Evolutionary conservation across 2,797 vertebrate genomes (phyloP).

Genomic region (Aselliscus stoliczkanus): DNA sequence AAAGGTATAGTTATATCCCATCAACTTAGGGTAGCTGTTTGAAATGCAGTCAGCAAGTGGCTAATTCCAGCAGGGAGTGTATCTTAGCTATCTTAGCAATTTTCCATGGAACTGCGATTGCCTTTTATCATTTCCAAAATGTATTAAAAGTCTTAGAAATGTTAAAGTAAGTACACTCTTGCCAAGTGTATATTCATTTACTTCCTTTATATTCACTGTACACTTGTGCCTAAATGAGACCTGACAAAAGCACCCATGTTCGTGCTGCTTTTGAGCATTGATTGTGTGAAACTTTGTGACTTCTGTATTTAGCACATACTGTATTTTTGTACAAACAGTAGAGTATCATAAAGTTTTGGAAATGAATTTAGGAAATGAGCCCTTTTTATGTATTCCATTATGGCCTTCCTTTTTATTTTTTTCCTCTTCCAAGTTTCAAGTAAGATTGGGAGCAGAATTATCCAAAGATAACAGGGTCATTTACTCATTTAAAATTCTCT

Average conservation of each 20-base stretch:
- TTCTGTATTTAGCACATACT: neutral
- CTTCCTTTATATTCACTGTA: neutral
- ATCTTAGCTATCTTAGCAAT: neutral
- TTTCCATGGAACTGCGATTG: neutral
- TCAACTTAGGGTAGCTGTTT: neutral
- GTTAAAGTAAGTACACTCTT: neutral
- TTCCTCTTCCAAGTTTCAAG: neutral
- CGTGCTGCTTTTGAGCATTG: neutral
- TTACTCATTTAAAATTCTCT: neutral
- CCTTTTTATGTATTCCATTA: neutral
- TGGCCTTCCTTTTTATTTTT: neutral
- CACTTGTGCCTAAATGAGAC: neutral
- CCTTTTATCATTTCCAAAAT: neutral
- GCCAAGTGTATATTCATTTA: neutral
- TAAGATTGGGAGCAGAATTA: constrained; percentile 12
- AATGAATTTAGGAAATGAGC: neutral
- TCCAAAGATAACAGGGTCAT: neutral
- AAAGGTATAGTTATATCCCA: neutral
- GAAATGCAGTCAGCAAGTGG: neutral
- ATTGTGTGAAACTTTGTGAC: neutral
- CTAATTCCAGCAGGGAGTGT: neutral
- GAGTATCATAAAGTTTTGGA: neutral
- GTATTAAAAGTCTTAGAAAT: neutral
- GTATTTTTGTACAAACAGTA: neutral
- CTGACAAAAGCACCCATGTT: neutral